These are phyloP conservation scores for Muscina levida DNA, from an alignment of 2,888 invertebrate species.

Conservation along the genomic window DNA sequence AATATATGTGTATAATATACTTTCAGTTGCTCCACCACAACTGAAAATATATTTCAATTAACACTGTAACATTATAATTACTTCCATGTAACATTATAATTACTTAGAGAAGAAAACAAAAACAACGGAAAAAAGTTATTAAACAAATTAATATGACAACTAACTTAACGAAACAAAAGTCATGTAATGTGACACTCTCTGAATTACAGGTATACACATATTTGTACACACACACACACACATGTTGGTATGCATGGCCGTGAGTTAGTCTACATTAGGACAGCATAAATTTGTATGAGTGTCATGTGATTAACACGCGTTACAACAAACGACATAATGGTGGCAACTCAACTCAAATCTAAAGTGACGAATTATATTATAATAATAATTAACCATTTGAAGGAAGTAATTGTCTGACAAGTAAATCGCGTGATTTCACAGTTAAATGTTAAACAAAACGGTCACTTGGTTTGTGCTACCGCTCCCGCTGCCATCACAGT, in stretches of 20 bases:
- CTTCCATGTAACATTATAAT: conserved; percentile 9
- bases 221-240: background rate
- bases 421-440: conserved; percentile 58
- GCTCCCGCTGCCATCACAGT: background rate
- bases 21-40: background rate
- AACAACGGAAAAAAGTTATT: background rate
- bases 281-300: conserved; percentile 31
- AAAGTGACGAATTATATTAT: conserved; percentile 42
- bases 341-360: conserved; percentile 4
- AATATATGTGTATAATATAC: background rate
- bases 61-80: too few relatives aligned
- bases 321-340: background rate
- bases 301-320: conserved; percentile 39
- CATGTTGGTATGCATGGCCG: background rate
- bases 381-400: conserved; percentile 52
- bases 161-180: background rate
- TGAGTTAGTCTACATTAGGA: background rate
- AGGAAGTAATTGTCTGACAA: conserved; percentile 31
- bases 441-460: conserved; percentile 60
- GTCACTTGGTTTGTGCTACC: conserved; percentile 30
- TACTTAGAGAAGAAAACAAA: background rate
- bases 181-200: conserved; percentile 2
- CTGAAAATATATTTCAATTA: conserved; percentile 2
- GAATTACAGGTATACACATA: background rate
- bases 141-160: conserved; percentile 16